These are phyloP conservation scores for Geophilus truncorum DNA, from an alignment of 2,888 invertebrate genomes.

Conservation along the genomic window DNA sequence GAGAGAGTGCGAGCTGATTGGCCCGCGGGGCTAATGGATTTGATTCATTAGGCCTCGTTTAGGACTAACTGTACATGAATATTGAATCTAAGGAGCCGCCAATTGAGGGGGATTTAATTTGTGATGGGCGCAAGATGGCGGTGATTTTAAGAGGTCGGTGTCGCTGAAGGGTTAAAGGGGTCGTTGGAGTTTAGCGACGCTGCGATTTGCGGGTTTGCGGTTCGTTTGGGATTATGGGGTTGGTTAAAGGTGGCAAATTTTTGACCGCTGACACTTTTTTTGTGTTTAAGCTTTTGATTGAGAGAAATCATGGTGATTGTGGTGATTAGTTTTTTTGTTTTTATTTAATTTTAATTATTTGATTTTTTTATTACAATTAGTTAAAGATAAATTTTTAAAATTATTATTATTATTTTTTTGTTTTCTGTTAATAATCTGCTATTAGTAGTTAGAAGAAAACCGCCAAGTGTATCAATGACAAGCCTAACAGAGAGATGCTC, in stretches of 20 bases:
- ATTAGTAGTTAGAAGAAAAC: too few species aligned
- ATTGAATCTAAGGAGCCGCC: constrained; percentile 31
- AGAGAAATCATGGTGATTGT: too few species aligned
- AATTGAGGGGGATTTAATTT: constrained; percentile 31
- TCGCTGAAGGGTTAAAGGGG: not conserved
- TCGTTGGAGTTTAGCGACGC: not conserved
- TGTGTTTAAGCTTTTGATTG: not conserved
- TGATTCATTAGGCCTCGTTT: constrained; percentile 34
- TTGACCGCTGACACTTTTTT: not conserved
- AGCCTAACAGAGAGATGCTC: too few species aligned
- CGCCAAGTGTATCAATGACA: too few species aligned
- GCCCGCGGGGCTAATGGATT: constrained; percentile 30
- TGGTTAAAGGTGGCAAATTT: not conserved
- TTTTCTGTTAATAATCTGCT: too few species aligned
- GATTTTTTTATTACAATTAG: too few species aligned
- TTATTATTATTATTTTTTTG: too few species aligned
- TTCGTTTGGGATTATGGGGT: not conserved
- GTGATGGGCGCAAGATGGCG: constrained; percentile 1
- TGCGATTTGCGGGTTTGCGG: not conserved
- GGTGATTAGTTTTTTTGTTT: too few species aligned
- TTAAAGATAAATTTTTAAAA: too few species aligned
- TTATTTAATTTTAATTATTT: too few species aligned
- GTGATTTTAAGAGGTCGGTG: not conserved
- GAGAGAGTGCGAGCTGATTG: not conserved
- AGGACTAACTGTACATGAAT: constrained; percentile 31